These are phyloP conservation scores for Ischnus inquisitorius DNA, from an alignment of 2,888 invertebrate species.

Conservation along the genomic window DNA sequence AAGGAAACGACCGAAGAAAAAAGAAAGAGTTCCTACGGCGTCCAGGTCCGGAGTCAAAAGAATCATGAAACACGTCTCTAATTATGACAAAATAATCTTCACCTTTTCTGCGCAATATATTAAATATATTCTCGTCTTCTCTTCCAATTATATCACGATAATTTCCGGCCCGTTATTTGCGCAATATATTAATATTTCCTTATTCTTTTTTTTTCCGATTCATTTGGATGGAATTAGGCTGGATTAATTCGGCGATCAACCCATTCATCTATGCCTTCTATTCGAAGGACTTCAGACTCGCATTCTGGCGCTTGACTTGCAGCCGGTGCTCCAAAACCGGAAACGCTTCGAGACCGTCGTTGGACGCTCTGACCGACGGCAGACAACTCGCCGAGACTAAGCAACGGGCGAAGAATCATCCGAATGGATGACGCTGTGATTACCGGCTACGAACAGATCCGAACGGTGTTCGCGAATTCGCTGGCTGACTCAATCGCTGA, in stretches of 20 bases:
- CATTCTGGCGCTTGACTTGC: constrained; percentile 94
- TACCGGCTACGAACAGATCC: constrained; percentile 28
- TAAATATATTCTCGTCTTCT: no score
- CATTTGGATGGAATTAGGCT: constrained; percentile 85
- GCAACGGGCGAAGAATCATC: constrained; percentile 41
- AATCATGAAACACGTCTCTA: no score
- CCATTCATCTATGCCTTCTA: constrained; percentile 97
- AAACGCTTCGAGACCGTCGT: constrained; percentile 59
- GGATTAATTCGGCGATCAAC: constrained; percentile 96
- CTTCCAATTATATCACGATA: no score
- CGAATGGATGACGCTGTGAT: constrained; percentile 52
- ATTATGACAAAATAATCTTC: no score
- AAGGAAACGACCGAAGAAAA: no score
- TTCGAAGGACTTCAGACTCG: constrained; percentile 94
- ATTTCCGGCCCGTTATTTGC: no score
- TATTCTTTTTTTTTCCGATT: constrained; percentile 6
- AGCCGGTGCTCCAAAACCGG: constrained; percentile 87
- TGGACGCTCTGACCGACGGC: constrained; percentile 48
- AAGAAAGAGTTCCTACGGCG: no score
- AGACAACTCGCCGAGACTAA: constrained; percentile 50
- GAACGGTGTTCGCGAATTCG: constrained; percentile 44
- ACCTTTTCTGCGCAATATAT: no score
- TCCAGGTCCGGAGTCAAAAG: no score
- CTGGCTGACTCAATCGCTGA: constrained; percentile 41
- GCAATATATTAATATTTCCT: background rate